These are phyloP conservation scores for Coelopa pilipes DNA, from an alignment of 2,888 invertebrate genomes.

Conservation along the genomic window DNA sequence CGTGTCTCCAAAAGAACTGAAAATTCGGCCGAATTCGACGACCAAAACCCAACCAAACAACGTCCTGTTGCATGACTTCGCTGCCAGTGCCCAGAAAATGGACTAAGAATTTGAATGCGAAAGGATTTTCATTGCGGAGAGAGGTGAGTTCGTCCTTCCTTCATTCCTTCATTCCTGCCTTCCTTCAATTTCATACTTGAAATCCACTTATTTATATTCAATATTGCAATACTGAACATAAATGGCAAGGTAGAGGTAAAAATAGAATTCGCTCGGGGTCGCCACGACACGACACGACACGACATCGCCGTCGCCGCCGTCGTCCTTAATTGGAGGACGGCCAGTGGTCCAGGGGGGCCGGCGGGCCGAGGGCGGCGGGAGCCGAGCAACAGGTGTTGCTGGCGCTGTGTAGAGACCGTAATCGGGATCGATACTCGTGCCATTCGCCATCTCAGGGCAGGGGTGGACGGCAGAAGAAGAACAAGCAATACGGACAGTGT, in stretches of 20 bases:
- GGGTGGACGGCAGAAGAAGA: background rate
- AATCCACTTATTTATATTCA: background rate
- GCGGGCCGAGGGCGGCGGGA: background rate
- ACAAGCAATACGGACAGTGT: background rate
- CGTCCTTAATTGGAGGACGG: no score
- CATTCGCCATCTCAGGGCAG: background rate
- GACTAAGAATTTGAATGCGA: slow-evolving; percentile 60
- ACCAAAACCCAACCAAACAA: slow-evolving; percentile 2
- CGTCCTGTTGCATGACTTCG: slow-evolving; percentile 57
- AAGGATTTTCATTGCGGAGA: slow-evolving; percentile 57
- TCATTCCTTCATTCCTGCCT: background rate
- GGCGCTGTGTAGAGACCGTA: slow-evolving; percentile 17
- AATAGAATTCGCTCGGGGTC: no score
- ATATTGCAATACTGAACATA: background rate
- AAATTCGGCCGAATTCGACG: slow-evolving; percentile 38
- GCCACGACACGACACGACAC: no score
- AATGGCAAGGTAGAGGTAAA: background rate
- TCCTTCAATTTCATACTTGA: background rate
- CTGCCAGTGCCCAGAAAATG: slow-evolving; percentile 56
- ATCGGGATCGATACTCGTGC: slow-evolving; percentile 28
- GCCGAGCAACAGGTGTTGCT: slow-evolving; percentile 25
- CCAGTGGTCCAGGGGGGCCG: background rate
- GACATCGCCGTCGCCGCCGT: no score
- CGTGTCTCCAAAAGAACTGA: slow-evolving; percentile 31
- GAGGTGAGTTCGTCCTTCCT: slow-evolving; percentile 55